These are phyloP conservation scores for Nipponia nippon DNA, from an alignment of 2,113 vertebrate genomes.

Conservation along the genomic window DNA sequence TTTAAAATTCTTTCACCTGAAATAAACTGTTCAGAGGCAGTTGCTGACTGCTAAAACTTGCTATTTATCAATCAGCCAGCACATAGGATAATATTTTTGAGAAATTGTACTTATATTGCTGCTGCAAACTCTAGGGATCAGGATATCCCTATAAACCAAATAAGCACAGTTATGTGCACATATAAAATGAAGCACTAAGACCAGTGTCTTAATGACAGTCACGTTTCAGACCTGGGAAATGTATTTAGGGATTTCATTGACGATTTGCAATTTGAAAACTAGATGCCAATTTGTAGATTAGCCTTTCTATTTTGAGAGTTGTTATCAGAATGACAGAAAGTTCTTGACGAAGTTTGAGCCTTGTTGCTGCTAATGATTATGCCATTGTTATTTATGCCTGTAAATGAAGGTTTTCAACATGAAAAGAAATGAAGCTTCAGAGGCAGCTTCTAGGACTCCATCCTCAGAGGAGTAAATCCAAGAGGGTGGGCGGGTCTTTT, in stretches of 20 bases:
- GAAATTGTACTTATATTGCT: not conserved
- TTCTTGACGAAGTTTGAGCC: not conserved
- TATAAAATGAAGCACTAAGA: not conserved
- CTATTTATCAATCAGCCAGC: not conserved
- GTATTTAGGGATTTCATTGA: not conserved
- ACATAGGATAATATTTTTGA: not conserved
- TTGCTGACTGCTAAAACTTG: not conserved
- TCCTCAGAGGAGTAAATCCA: slow-evolving; percentile 61
- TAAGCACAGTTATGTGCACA: not conserved
- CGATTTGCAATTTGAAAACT: not conserved
- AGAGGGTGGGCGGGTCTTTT: slow-evolving; percentile 48
- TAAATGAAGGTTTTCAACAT: slow-evolving; percentile 53
- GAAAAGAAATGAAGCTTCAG: slow-evolving; percentile 39
- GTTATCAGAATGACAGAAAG: not conserved
- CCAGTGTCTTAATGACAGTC: not conserved
- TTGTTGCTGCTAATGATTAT: slow-evolving; percentile 13
- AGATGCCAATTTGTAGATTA: not conserved
- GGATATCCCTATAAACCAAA: not conserved
- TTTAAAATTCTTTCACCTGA: not conserved
- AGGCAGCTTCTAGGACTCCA: slow-evolving; percentile 42
- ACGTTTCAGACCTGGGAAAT: not conserved
- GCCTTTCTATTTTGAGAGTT: not conserved
- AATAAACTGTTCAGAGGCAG: not conserved
- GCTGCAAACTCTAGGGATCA: not conserved
- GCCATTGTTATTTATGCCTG: not conserved